Conservation (phyloP, 1,140 invertebrate species). For the Drosophila truncata region DNA sequence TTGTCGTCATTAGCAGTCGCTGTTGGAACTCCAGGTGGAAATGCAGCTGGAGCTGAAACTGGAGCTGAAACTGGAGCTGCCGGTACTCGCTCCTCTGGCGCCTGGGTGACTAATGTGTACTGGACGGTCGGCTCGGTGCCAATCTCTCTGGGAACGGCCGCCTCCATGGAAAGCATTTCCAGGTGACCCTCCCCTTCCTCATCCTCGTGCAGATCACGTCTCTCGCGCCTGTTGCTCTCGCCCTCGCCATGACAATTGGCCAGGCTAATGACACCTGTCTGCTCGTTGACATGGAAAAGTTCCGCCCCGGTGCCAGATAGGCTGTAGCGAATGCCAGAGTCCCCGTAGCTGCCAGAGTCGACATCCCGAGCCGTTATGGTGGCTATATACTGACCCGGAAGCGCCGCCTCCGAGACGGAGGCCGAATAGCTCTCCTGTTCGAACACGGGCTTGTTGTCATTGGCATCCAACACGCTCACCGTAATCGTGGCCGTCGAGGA, state of each 20-base stretch:
- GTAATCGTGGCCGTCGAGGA: conserved; percentile 95
- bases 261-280: conserved; percentile 93
- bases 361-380: conserved; percentile 93
- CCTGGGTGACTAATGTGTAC: conserved; percentile 76
- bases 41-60: conserved; percentile 21
- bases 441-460: conserved; percentile 95
- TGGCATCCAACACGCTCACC: conserved; percentile 93
- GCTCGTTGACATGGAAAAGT: conserved; percentile 92
- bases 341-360: conserved; percentile 90
- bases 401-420: conserved; percentile 90
- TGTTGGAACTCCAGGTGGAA: conserved; percentile 28
- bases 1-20: conserved; percentile 70
- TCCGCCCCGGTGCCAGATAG: conserved; percentile 94
- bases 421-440: conserved; percentile 90
- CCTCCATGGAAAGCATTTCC: conserved; percentile 66
- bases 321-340: conserved; percentile 92
- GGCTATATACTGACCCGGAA: conserved; percentile 89
- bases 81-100: conserved; percentile 32
- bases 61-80: conserved; percentile 22
- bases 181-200: conserved; percentile 47
- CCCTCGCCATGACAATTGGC: conserved; percentile 88
- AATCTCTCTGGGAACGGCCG: conserved; percentile 52
- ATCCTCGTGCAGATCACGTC: conserved; percentile 70
- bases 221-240: conserved; percentile 61
- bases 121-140: conserved; percentile 78